A percentile compares a stretch with the other conserved stretches of the same genome.
Evolutionary conservation across 1,140 invertebrate species (phyloP).

Genomic region (Paramacrobiotus metropolitanus): DNA sequence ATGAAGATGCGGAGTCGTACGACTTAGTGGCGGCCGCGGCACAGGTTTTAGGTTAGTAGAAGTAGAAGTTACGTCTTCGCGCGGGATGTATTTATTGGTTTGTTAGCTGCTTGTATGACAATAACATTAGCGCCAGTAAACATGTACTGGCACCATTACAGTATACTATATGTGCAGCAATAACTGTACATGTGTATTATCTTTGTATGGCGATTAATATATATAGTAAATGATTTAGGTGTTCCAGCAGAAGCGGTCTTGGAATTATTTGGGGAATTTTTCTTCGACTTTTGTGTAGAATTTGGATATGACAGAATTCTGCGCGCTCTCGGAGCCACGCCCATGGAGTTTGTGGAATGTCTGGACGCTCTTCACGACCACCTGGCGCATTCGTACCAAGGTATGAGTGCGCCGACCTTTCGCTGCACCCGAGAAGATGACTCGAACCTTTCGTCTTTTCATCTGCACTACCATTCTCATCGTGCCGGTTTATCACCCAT

Average conservation of each 20-base stretch:
- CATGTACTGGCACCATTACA: constrained; percentile 1
- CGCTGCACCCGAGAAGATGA: constrained; percentile 15
- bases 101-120: not conserved
- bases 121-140: not conserved
- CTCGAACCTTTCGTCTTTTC: constrained; percentile 12
- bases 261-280: constrained; percentile 22
- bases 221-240: too few species aligned
- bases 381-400: constrained; percentile 18
- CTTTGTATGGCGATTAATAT: too few species aligned
- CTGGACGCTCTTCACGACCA: constrained; percentile 22
- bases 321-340: constrained; percentile 18
- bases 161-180: not conserved
- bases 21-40: constrained; percentile 15
- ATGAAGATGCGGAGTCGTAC: constrained; percentile 16
- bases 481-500: constrained; percentile 17
- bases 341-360: constrained; percentile 21
- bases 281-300: constrained; percentile 19
- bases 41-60: constrained; percentile 15
- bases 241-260: constrained; percentile 16
- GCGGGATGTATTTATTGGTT: not conserved
- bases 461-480: constrained; percentile 18
- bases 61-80: constrained; percentile 6
- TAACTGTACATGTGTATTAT: constrained; percentile 1
- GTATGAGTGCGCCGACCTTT: constrained; percentile 21
- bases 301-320: constrained; percentile 23